These are phyloP conservation scores for Xerus inauris DNA, from an alignment of 2,113 vertebrate genomes.

Conservation along the genomic window DNA sequence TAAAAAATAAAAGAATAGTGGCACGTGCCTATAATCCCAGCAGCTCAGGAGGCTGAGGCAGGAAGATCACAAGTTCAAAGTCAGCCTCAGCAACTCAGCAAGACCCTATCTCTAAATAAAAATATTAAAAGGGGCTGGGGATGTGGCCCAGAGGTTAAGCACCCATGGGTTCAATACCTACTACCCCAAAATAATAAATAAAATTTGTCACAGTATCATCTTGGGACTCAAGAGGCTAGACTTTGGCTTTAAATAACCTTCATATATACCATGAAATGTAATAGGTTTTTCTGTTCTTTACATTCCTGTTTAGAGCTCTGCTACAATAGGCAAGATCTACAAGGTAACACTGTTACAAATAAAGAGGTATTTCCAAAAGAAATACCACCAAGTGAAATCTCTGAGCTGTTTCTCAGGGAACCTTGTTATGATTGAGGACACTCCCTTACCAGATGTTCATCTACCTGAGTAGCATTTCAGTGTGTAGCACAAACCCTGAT, in stretches of 20 bases:
- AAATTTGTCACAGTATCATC: constrained; percentile 56
- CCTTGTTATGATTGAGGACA: neutral
- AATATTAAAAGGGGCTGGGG: no score
- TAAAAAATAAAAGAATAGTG: no score
- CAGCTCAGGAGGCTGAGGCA: neutral
- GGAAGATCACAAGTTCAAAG: no score
- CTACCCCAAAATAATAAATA: no score
- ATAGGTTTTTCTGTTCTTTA: neutral
- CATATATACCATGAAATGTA: constrained; percentile 19
- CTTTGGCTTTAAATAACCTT: constrained; percentile 59
- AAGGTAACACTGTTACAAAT: neutral
- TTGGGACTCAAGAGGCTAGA: constrained; percentile 72
- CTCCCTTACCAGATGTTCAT: neutral
- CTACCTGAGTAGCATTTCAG: neutral
- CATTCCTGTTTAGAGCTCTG: neutral
- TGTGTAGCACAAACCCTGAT: neutral
- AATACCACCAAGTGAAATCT: neutral
- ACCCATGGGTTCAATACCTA: no score
- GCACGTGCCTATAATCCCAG: neutral
- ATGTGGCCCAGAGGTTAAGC: no score
- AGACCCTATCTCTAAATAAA: no score
- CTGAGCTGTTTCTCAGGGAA: neutral
- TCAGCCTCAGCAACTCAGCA: neutral
- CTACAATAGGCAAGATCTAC: neutral
- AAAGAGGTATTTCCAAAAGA: neutral